Evolutionary conservation across 2,797 vertebrate species (phyloP).

Genomic region (Clangula hyemalis): DNA sequence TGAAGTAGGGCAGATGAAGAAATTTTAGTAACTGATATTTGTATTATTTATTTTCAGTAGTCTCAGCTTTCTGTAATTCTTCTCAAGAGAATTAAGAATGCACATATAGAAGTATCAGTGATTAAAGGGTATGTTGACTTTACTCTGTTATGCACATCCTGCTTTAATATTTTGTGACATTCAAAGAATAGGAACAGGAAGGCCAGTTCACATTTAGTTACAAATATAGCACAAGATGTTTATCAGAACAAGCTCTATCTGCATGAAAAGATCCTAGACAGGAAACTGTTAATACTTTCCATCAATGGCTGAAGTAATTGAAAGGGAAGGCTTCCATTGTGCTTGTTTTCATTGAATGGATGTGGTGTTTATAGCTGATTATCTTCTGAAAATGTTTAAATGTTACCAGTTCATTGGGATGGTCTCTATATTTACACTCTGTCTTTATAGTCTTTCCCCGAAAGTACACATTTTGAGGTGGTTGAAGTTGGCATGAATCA

Average conservation of each 20-base stretch:
- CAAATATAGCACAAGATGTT: slow-evolving; percentile 82
- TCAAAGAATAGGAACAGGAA: slow-evolving; percentile 78
- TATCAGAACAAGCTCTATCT: slow-evolving; percentile 72
- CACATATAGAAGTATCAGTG: slow-evolving; percentile 9
- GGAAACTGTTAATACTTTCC: slow-evolving; percentile 81
- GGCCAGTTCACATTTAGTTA: slow-evolving; percentile 56
- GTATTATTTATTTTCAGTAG: not conserved
- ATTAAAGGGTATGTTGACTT: slow-evolving; percentile 39
- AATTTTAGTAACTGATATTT: not conserved
- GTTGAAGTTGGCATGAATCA: not conserved
- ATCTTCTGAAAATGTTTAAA: slow-evolving; percentile 77
- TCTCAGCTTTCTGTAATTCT: not conserved
- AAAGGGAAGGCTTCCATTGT: slow-evolving; percentile 84
- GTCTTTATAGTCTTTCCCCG: not conserved
- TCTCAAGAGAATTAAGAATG: not conserved
- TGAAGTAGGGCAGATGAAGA: not conserved
- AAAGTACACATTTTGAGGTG: not conserved
- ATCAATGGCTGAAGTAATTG: slow-evolving; percentile 80
- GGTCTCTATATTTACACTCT: slow-evolving; percentile 72
- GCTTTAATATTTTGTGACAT: slow-evolving; percentile 31
- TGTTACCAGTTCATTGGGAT: slow-evolving; percentile 67
- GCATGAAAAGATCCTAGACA: slow-evolving; percentile 80
- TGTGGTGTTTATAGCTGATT: slow-evolving; percentile 79
- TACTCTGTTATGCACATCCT: slow-evolving; percentile 57
- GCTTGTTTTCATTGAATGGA: slow-evolving; percentile 42